phyloP scores from a whole-genome alignment of 2,113 vertebrate species.

The Redunca redunca region DNA sequence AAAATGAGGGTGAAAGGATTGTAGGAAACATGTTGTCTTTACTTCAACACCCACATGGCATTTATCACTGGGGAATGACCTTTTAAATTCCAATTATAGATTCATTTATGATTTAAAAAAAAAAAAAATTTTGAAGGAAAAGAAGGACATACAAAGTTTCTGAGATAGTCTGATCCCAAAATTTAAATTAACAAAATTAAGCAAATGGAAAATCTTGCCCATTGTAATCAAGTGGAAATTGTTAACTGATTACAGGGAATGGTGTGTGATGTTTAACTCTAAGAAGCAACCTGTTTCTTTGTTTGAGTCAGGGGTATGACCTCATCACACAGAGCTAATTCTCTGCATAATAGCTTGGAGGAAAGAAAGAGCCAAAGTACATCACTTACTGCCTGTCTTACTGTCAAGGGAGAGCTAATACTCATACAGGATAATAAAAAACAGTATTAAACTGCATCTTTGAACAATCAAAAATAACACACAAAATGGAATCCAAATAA shows the following conservation, averaged over 20 bases:
- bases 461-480: constrained; percentile 26
- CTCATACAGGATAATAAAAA: constrained; percentile 34
- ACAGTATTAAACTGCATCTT: constrained; percentile 24
- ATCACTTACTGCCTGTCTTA: constrained; percentile 48
- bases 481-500: constrained; percentile 35
- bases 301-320: constrained; percentile 57
- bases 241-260: constrained; percentile 60
- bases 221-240: constrained; percentile 70
- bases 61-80: constrained; percentile 59
- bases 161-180: constrained; percentile 53
- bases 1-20: constrained; percentile 44
- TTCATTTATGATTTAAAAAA: constrained; percentile 47
- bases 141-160: constrained; percentile 50
- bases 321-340: constrained; percentile 75
- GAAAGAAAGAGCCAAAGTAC: constrained; percentile 19
- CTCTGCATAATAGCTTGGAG: constrained; percentile 70
- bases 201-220: constrained; percentile 61
- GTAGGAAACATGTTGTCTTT: constrained; percentile 50
- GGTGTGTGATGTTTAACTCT: constrained; percentile 52
- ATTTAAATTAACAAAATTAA: constrained; percentile 64
- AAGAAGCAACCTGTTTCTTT: constrained; percentile 66
- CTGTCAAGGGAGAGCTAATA: constrained; percentile 49
- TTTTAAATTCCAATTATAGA: constrained; percentile 50
- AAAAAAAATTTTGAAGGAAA: constrained; percentile 57
- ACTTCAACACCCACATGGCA: constrained; percentile 57